Base-by-base conservation (phyloP, 2,888 invertebrate species). In the Netelia inedita region DNA sequence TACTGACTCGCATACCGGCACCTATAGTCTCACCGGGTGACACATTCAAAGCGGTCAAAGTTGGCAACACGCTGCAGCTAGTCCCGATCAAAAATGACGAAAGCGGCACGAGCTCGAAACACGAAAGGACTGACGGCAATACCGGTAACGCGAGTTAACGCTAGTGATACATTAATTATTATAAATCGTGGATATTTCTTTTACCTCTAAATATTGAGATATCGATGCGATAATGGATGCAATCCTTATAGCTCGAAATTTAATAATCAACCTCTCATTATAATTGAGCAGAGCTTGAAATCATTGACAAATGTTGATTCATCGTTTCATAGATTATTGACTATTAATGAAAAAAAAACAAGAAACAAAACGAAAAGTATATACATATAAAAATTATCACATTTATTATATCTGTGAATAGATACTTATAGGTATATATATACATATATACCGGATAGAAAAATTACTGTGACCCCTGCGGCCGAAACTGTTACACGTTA, bases 21-120 rank as follows among this genome's bases (percentile, higher is more conserved):
- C 88, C 89, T 11, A 86, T 86, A 28, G 87, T 90, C 61, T 89
- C 90, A 53, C 88, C 90, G 5, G 91, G 92, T 63, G 91, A 90
- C 82, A 88, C 90, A 9, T 91, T 91, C 65, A 90, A 90, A 85
- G 92, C 91, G 50, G 87, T 92, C 28, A 89, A 91, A 89, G 88
- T 91, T 65, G 92, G 91, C n/a, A 89, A 91, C 79, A 90, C 89
- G 16, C 85, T 92, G 35, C 91, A 91, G 78, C 88, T 92, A 66
- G 89, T 92, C 65, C 90, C 88, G 43, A 86, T 91, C 14, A 87
- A 88, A 65, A 84, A 80, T 79, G 82, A 87, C 63, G 87, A 86
- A 69, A 65, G 19, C 21, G 35, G 73, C 10, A 14, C 23, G 3
- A 83, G 81, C 57, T 50, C 65, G 23, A 71, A 69, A 46, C 35